These are phyloP conservation scores for Mythimna loreyi DNA, from an alignment of 2,888 invertebrate genomes.

Conservation along the genomic window DNA sequence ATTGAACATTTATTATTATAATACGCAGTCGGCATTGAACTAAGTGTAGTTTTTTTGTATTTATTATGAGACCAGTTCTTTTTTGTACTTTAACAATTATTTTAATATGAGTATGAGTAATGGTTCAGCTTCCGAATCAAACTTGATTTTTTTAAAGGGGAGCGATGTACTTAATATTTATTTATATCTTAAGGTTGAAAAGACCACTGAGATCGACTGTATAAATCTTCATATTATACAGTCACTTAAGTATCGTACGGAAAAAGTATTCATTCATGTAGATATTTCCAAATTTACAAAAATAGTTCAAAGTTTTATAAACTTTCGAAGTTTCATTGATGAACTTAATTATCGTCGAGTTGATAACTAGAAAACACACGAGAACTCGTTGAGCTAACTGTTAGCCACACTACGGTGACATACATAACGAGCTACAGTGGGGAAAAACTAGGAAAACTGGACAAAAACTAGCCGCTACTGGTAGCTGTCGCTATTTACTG, in stretches of 20 bases:
- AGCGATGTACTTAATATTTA: neutral
- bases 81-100: constrained; percentile 37
- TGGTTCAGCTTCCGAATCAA: constrained; percentile 35
- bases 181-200: neutral
- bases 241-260: too few species aligned
- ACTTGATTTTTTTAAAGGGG: neutral
- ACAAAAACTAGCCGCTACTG: constrained; percentile 64
- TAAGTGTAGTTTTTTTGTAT: constrained; percentile 29
- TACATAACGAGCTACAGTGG: constrained; percentile 41
- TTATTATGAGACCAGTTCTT: constrained; percentile 43
- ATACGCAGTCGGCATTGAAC: constrained; percentile 27
- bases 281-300: neutral
- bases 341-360: constrained; percentile 44
- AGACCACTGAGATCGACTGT: neutral
- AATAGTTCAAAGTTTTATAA: constrained; percentile 39
- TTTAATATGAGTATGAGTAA: constrained; percentile 36
- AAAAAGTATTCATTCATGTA: neutral
- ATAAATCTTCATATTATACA: neutral
- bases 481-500: constrained; percentile 46
- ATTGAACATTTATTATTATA: constrained; percentile 50
- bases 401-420: constrained; percentile 46
- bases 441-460: constrained; percentile 67
- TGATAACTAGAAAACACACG: constrained; percentile 56
- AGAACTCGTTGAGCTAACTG: constrained; percentile 45
- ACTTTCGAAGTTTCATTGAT: constrained; percentile 50